Evolutionary conservation across 2,888 invertebrate genomes (phyloP).

Genomic region (Agrypnus murinus): DNA sequence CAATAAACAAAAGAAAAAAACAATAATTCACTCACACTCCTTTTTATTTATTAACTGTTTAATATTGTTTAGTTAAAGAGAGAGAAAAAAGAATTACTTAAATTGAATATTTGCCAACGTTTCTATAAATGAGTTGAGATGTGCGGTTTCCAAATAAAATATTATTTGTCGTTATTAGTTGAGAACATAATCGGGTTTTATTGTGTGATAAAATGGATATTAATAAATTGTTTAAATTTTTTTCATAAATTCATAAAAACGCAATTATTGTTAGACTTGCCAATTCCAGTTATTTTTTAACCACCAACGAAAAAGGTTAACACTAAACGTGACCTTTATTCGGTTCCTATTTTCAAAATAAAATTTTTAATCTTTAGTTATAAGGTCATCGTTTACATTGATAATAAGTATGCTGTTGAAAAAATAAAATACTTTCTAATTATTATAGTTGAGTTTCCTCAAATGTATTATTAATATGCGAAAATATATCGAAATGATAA

Average conservation of each 20-base stretch:
- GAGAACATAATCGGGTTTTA: too few species aligned
- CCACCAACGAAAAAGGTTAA: conserved; percentile 1
- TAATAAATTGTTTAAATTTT: too few species aligned
- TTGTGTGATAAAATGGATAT: too few species aligned
- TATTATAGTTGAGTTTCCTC: conserved; percentile 1
- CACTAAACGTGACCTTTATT: conserved; percentile 19
- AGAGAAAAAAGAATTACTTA: not conserved
- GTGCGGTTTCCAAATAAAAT: conserved; percentile 10
- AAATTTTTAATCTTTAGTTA: conserved; percentile 17
- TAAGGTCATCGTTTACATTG: conserved; percentile 16
- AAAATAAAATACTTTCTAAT: conserved; percentile 8
- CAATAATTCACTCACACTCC: conserved; percentile 3
- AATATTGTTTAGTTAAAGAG: too few species aligned
- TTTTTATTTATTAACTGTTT: not conserved
- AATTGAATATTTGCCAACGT: conserved; percentile 19
- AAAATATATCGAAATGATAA: conserved; percentile 19
- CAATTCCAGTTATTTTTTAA: conserved; percentile 20
- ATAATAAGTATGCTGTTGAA: not conserved
- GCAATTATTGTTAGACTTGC: conserved; percentile 7
- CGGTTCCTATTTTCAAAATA: conserved; percentile 38
- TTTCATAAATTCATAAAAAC: not conserved
- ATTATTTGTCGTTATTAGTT: too few species aligned
- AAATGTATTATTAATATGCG: not conserved
- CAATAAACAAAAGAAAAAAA: not conserved
- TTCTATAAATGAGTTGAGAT: not conserved